Base-by-base conservation (phyloP, 2,113 vertebrate species). In the Dinomys branickii region DNA sequence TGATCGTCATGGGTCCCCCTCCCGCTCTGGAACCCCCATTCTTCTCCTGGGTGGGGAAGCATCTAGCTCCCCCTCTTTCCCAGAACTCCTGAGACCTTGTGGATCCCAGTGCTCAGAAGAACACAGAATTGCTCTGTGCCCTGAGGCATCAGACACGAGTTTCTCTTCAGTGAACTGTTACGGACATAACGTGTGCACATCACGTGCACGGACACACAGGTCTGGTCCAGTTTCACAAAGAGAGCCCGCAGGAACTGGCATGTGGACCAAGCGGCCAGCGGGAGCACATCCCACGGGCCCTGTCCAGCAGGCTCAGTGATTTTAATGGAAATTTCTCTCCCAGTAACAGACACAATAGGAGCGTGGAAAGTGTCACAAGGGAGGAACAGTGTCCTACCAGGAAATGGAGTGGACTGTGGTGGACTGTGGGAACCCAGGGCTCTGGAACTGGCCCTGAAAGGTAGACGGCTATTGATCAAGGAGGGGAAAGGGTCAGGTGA, bases 1-100 rank as follows among this genome's bases (percentile, higher is more conserved):
- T 0, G 44, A 41, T 0, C 2, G 6, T 12, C 5, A 3, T 7
- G 22, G 30, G 3, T 13, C 26, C 30, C 20, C n/a, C 17, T 13
- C 2, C 12, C 3, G 5, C 35, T 44, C 19, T 9, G 38, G 30
- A 10, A 73, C 38, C 20, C 24, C 7, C 35, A 17, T 28, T 35
- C 61, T 44, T 71, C 26, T 61, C 54, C 54, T 19, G 33, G 24
- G n/a, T n/a, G 28, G 0, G 12, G 50, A 22, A 19, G 16, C 24
- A 0, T 12, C n/a, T 44, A 38, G 54, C 58, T n/a, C n/a, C 20
- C 14, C 20, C 14, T 61, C 54, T 24, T 28, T 84, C 30, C 41
- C 26, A n/a, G 41, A 65, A 54, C 7, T 8, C 63, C 47, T 80
- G 41, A 10, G 54, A 52, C 33, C 20, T 63, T 28, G 59, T 17